Evolutionary conservation across 2,888 invertebrate genomes (phyloP), one percentile per base, ranked within the genome.

Genomic region (Pyrgus malvae): DNA sequence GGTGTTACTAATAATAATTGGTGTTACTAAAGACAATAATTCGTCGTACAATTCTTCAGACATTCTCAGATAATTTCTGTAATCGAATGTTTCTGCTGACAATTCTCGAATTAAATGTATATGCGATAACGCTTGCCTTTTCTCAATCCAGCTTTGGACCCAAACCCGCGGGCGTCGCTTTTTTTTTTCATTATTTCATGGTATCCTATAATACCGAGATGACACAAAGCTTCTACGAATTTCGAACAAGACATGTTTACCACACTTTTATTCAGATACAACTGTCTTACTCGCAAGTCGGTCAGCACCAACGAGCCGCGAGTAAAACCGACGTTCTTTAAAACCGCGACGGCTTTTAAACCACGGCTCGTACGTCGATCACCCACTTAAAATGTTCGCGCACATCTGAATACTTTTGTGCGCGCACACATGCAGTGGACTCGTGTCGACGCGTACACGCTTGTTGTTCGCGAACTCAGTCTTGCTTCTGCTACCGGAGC

Each of bases 401-500:
- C 53, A 56, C 42, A 58, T 55, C 58, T 60, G 57, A 51, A 51
- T 56, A 55, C 50, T 54, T 48, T 60, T 29, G 29, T 29, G 60
- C 62, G 59, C 59, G 59, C 56, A 59, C 55, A 53, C 55, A 57
- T 7, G 29, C n/a, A 29, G 29, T 29, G 29, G 29, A 29, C 29
- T 29, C 29, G 57, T 45, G 53, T 61, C 56, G 59, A 61, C 25
- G 48, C 38, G 35, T 35, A 35, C 14, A 35, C 35, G 35, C 35
- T 35, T 35, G 16, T 16, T 31, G 31, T 31, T 6, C 57, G 61
- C 61, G 56, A 57, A 60, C 62, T 62, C 58, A 60, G 57, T 64
- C 57, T 60, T 61, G 61, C 61, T 58, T 61, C 58, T 56, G 56
- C 57, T 48, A 48, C 48, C 55, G 53, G 55, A 62, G 57, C 6